Percentiles rank a stretch among this genome's conserved stretches.
phyloP scores from a whole-genome alignment of 1,140 invertebrate species.

The Phenacoccus solenopsis region DNA sequence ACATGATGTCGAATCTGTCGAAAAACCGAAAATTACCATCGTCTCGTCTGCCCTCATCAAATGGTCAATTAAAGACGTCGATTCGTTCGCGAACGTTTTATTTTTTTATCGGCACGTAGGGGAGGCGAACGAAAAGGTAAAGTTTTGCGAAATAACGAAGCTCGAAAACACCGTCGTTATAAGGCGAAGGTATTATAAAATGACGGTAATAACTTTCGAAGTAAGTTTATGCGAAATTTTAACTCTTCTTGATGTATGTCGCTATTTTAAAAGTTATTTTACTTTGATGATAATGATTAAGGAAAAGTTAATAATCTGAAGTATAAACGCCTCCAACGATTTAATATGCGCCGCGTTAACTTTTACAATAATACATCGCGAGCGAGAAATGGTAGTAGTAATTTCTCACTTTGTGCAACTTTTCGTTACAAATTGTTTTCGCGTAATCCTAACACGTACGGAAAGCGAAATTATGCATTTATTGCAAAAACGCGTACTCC shows the following conservation, averaged over 20 bases:
- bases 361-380: constrained; percentile 22
- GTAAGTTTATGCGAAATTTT: constrained; percentile 14
- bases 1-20: too few relatives aligned
- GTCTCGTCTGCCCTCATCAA: too few relatives aligned
- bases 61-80: too few relatives aligned
- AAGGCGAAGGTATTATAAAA: constrained; percentile 8
- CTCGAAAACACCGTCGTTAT: too few relatives aligned
- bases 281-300: constrained; percentile 14
- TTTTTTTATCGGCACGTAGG: too few relatives aligned
- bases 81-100: too few relatives aligned
- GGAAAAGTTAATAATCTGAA: constrained; percentile 14
- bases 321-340: constrained; percentile 6
- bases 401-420: not conserved
- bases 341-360: constrained; percentile 17
- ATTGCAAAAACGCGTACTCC: not conserved
- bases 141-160: too few relatives aligned
- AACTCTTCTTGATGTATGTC: constrained; percentile 16
- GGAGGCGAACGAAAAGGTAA: too few relatives aligned
- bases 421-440: constrained; percentile 2
- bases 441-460: not conserved
- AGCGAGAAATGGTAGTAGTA: not conserved
- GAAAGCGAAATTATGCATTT: not conserved
- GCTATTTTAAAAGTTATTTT: constrained; percentile 13
- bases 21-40: too few relatives aligned
- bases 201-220: constrained; percentile 16